phyloP scores from a whole-genome alignment of 1,140 invertebrate species.

The Chrysomallon squamiferum region DNA sequence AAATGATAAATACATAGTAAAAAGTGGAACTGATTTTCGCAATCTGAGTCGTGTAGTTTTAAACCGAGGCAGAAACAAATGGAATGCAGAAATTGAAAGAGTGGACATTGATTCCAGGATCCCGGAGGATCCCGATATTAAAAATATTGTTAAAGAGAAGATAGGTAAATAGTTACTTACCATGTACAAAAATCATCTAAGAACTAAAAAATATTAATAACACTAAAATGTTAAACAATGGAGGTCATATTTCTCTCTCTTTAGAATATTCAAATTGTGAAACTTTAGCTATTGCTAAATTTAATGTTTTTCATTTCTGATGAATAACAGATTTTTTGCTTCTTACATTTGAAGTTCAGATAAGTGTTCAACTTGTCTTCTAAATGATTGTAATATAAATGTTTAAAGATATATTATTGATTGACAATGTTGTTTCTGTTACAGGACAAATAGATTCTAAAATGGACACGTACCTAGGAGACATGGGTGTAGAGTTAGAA shows the following conservation, averaged over 20 bases:
- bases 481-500: conserved; percentile 82
- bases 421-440: conserved; percentile 22
- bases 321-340: too few relatives aligned
- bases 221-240: too few relatives aligned
- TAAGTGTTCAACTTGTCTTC: too few relatives aligned
- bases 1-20: conserved; percentile 83
- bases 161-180: conserved; percentile 71
- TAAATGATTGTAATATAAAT: too few relatives aligned
- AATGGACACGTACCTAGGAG: conserved; percentile 82
- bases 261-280: too few relatives aligned
- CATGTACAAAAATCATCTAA: too few relatives aligned
- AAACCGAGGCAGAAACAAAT: conserved; percentile 60
- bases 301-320: too few relatives aligned
- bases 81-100: conserved; percentile 72
- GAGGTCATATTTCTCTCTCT: too few relatives aligned
- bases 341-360: too few relatives aligned
- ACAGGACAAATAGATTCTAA: conserved; percentile 78
- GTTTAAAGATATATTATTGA: too few relatives aligned
- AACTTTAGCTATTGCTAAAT: too few relatives aligned
- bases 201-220: too few relatives aligned
- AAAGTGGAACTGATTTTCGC: conserved; percentile 90
- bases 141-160: conserved; percentile 76
- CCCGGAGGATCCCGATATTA: conserved; percentile 76
- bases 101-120: conserved; percentile 76
- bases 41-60: conserved; percentile 82